These are phyloP conservation scores for Lasioglossum leucozonium DNA, from an alignment of 2,888 invertebrate genomes.

Conservation along the genomic window DNA sequence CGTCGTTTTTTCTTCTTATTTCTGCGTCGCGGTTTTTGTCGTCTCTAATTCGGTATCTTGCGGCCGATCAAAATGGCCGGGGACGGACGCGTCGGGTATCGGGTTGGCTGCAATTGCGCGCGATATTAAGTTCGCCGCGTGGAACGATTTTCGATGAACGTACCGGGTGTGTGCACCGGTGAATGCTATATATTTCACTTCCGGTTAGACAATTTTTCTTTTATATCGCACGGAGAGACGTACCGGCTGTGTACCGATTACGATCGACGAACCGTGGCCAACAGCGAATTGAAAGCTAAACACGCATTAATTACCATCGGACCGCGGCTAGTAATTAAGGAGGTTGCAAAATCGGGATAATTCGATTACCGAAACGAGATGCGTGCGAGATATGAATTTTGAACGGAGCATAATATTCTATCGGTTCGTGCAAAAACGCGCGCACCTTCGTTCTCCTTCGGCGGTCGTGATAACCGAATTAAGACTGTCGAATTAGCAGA, in stretches of 20 bases:
- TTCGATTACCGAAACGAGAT: neutral
- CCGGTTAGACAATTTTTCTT: too few species aligned
- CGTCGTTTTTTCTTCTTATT: neutral
- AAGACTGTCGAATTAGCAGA: neutral
- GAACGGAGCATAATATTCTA: neutral
- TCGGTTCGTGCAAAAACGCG: neutral
- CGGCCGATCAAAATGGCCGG: slow-evolving; percentile 35
- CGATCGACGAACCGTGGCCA: too few species aligned
- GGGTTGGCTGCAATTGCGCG: slow-evolving; percentile 10
- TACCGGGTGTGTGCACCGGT: slow-evolving; percentile 15
- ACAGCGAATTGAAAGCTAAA: too few species aligned
- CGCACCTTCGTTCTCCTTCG: neutral
- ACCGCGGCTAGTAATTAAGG: neutral
- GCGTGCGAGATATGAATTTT: neutral
- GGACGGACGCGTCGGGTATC: slow-evolving; percentile 11
- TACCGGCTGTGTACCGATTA: too few species aligned
- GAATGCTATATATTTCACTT: too few species aligned
- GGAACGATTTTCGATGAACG: slow-evolving; percentile 26
- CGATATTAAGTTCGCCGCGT: slow-evolving; percentile 25
- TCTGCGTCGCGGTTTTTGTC: neutral
- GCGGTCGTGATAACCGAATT: neutral
- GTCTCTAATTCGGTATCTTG: slow-evolving; percentile 17
- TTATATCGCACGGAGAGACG: too few species aligned
- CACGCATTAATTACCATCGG: too few species aligned
- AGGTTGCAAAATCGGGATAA: neutral